Evolutionary conservation across 2,888 invertebrate genomes (phyloP).

Genomic region (Aspidiotus destructor): DNA sequence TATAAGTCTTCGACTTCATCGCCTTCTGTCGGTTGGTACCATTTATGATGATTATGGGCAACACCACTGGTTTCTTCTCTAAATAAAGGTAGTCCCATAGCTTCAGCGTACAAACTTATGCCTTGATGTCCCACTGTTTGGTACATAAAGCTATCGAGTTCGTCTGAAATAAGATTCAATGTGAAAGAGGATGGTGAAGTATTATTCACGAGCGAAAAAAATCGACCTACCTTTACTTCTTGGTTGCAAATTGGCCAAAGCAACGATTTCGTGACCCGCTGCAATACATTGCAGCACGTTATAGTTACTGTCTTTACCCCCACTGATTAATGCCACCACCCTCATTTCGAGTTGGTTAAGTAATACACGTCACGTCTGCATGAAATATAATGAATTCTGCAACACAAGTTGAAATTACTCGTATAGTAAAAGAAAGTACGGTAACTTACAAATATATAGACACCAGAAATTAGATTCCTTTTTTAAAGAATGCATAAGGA

Average conservation of each 20-base stretch:
- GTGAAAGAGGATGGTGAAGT: background rate
- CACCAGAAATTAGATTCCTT: too few relatives aligned
- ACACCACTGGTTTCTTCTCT: conserved; percentile 72
- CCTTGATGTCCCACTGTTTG: conserved; percentile 98
- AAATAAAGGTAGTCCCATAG: conserved; percentile 86
- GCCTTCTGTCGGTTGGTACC: conserved; percentile 68
- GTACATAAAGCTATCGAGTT: conserved; percentile 97
- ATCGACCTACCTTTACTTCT: conserved; percentile 59
- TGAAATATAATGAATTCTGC: background rate
- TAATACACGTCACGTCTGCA: too few relatives aligned
- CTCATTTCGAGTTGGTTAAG: conserved; percentile 53
- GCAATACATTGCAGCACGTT: conserved; percentile 97
- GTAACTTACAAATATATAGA: too few relatives aligned
- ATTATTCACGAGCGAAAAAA: background rate
- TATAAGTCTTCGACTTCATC: conserved; percentile 98
- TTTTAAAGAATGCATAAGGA: too few relatives aligned
- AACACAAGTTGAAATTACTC: background rate
- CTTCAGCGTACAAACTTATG: conserved; percentile 80
- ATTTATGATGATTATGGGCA: conserved; percentile 66
- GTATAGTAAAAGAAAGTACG: too few relatives aligned
- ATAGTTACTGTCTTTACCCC: conserved; percentile 99
- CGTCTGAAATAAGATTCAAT: conserved; percentile 48
- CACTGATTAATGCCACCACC: conserved; percentile 83
- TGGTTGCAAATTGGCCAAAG: conserved; percentile 90
- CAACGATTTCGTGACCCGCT: conserved; percentile 90